Base-by-base conservation (phyloP, 2,888 invertebrate species). In the Cephus pulcher region DNA sequence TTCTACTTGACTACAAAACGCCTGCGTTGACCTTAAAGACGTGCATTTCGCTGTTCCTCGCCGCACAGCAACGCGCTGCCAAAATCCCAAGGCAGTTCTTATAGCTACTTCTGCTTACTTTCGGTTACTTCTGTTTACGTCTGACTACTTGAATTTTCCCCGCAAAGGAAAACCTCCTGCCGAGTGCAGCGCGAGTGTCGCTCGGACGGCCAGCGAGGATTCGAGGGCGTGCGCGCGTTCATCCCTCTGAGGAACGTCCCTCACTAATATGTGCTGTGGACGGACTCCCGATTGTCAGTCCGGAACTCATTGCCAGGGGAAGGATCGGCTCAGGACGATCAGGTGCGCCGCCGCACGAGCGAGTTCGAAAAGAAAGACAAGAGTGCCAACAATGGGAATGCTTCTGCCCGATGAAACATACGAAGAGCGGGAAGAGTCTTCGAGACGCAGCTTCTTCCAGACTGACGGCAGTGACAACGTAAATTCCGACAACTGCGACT, bases 361-460 rank as follows among this genome's bases (percentile, higher is more conserved):
- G 15, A 40, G 4, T 40, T 40, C 40, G 40, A 40, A 40, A 15
- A 6, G 12, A 15, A 15, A 40, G 40, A 40, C 40, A 15, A 15
- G 15, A 40, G 40, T 40, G 40, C 40, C 40, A 40, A 76, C 23
- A 15, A 89, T 90, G 90, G 91, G 90, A 85, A 94, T 94, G 95
- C 94, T 96, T 93, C 94, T 95, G 92, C 96, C 96, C 86, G 96
- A 96, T 93, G 95, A 96, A 93, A 96, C 95, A 87, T 96, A 96
- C 93, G 96, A 96, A 93, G 94, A 94, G 90, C 92, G 88, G 75
- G 40, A 40, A 40, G 86, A 84, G 34, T 83, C 81, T 69, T 89
- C 87, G 79, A 84, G 84, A 74, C 86, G 84, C 37, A 87, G 84
- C 78, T 87, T 86, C 76, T 87, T 82, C n/a, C 81, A 81, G n/a